Percentiles rank a stretch among this genome's conserved stretches.
phyloP scores from a whole-genome alignment of 2,888 invertebrate species.

The Aquatica leii region DNA sequence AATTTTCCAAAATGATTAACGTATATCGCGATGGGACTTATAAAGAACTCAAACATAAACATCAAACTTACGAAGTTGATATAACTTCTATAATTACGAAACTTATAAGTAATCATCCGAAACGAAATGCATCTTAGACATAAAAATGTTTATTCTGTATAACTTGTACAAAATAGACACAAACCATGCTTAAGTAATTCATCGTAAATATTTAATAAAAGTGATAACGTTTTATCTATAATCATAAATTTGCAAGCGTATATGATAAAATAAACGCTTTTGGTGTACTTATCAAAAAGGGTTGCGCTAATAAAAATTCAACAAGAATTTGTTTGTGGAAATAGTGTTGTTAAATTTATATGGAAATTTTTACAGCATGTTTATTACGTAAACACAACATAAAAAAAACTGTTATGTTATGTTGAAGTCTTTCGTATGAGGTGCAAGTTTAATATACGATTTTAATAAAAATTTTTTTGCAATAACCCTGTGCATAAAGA shows the following conservation, averaged over 20 bases:
- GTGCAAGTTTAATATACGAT: too few relatives aligned
- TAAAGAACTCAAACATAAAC: constrained; percentile 9
- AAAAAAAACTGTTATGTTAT: neutral
- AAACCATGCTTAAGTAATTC: too few relatives aligned
- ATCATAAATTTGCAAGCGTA: too few relatives aligned
- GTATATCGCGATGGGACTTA: neutral
- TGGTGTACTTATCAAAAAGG: constrained; percentile 1
- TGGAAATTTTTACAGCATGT: neutral
- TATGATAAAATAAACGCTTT: neutral
- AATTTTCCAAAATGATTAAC: constrained; percentile 2
- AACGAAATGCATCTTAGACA: constrained; percentile 4
- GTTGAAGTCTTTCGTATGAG: too few relatives aligned
- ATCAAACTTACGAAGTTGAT: constrained; percentile 10
- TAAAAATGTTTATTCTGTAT: too few relatives aligned
- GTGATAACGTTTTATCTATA: too few relatives aligned
- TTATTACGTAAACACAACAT: constrained; percentile 3
- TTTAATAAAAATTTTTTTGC: too few relatives aligned
- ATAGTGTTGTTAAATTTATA: neutral
- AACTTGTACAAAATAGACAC: too few relatives aligned
- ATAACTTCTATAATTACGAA: constrained; percentile 10
- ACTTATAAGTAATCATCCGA: constrained; percentile 6
- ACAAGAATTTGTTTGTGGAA: neutral
- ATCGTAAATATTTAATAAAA: too few relatives aligned
- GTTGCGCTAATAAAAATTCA: neutral
- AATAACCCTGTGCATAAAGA: too few relatives aligned